A percentile compares a stretch with the other conserved stretches of the same genome.
phyloP scores from a whole-genome alignment of 1,140 invertebrate genomes.

The Pantala flavescens region DNA sequence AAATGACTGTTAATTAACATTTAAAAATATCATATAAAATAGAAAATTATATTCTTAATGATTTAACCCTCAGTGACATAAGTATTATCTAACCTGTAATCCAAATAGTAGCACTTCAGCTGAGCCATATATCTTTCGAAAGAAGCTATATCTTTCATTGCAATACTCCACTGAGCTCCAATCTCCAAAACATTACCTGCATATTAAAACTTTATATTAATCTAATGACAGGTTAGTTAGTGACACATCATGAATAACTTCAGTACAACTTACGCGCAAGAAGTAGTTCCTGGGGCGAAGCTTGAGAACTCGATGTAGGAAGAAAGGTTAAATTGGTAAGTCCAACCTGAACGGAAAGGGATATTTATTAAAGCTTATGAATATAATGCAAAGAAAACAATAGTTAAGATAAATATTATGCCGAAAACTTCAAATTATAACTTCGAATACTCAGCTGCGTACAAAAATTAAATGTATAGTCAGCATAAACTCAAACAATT shows the following conservation, averaged over 20 bases:
- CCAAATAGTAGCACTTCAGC: constrained; percentile 94
- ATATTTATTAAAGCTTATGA: no score
- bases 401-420: no score
- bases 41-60: no score
- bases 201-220: constrained; percentile 23
- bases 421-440: no score
- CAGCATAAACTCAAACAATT: no score
- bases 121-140: constrained; percentile 96
- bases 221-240: no score
- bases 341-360: constrained; percentile 52
- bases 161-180: constrained; percentile 90
- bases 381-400: no score
- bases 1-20: no score
- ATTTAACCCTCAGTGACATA: neutral
- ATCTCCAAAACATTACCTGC: constrained; percentile 85
- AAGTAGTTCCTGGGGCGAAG: constrained; percentile 75
- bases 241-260: neutral
- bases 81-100: constrained; percentile 66
- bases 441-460: no score
- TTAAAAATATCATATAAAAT: no score
- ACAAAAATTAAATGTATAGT: no score
- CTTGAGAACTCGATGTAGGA: constrained; percentile 67
- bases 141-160: constrained; percentile 78
- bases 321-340: constrained; percentile 77
- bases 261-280: constrained; percentile 55